Evolutionary conservation across 2,113 vertebrate genomes (phyloP).

Genomic region (Phoenicopterus ruber): DNA sequence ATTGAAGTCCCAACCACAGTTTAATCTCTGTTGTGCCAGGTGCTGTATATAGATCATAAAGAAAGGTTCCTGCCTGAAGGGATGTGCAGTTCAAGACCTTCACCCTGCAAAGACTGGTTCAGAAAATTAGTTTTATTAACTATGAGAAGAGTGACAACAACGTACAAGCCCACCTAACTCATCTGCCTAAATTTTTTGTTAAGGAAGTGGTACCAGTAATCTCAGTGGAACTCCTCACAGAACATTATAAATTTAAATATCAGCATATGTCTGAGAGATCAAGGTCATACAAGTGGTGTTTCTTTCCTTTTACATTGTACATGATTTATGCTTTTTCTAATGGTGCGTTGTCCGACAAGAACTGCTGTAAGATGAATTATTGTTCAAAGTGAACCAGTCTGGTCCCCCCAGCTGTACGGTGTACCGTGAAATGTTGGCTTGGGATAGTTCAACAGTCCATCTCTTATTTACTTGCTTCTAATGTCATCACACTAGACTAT

Average conservation of each 20-base stretch:
- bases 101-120: not conserved
- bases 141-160: not conserved
- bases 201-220: not conserved
- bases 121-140: not conserved
- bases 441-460: not conserved
- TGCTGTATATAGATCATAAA: not conserved
- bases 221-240: not conserved
- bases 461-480: not conserved
- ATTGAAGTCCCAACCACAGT: not conserved
- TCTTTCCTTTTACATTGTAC: not conserved
- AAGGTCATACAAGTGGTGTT: not conserved
- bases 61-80: not conserved
- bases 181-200: not conserved
- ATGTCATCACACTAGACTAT: not conserved
- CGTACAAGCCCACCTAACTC: not conserved
- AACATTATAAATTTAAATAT: not conserved
- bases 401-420: not conserved
- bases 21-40: not conserved
- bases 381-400: not conserved
- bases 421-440: not conserved
- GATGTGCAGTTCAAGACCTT: not conserved
- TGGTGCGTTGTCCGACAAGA: not conserved
- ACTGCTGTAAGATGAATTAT: not conserved
- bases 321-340: not conserved
- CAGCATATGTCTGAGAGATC: not conserved